A percentile compares a stretch with the other conserved stretches of the same genome.
These are phyloP conservation scores for Trinorchestia longiramus DNA, from an alignment of 1,140 invertebrate genomes.

Conservation along the genomic window DNA sequence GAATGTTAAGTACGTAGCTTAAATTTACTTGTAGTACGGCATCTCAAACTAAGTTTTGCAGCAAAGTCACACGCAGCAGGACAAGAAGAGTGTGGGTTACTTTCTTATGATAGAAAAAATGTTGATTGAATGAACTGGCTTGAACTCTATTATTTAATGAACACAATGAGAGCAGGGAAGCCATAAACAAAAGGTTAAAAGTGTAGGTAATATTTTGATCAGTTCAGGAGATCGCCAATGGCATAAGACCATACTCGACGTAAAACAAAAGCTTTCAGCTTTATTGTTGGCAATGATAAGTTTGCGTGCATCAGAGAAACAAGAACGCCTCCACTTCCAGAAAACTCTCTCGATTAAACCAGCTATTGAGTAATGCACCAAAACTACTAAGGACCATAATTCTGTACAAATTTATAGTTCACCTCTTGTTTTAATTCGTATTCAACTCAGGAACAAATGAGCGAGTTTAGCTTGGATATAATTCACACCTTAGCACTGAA, in stretches of 20 bases:
- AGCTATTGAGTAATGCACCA: not conserved
- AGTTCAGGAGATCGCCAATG: not conserved
- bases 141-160: not conserved
- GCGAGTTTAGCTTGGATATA: not conserved
- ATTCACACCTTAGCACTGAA: not conserved
- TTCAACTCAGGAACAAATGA: slow-evolving; percentile 8
- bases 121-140: not conserved
- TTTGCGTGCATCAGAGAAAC: not conserved
- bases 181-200: not conserved
- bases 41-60: not conserved
- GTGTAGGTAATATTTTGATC: slow-evolving; percentile 9
- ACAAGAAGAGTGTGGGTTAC: not conserved
- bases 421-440: slow-evolving; percentile 1
- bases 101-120: not conserved
- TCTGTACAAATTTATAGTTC: not conserved
- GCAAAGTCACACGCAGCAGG: not conserved
- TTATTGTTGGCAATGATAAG: slow-evolving; percentile 9
- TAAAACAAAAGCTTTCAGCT: not conserved
- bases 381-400: not conserved
- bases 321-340: not conserved
- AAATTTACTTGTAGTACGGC: not conserved
- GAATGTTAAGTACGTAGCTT: not conserved
- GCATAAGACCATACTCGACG: not conserved
- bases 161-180: not conserved
- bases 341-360: not conserved